These are phyloP conservation scores for Rhabditoides inermis DNA, from an alignment of 2,888 invertebrate genomes.

Conservation along the genomic window DNA sequence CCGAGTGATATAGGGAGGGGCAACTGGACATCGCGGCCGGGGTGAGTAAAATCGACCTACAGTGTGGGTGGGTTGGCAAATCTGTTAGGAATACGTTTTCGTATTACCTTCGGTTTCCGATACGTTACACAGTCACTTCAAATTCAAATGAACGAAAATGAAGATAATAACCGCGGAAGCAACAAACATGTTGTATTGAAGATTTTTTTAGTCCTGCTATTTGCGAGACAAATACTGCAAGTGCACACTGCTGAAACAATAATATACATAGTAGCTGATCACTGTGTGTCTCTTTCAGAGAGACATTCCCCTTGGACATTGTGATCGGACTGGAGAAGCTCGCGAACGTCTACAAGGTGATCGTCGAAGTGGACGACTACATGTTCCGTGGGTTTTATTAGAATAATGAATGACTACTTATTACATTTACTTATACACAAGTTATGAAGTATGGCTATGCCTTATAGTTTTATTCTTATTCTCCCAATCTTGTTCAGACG, in stretches of 20 bases:
- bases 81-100: too few species aligned
- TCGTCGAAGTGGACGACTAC: slow-evolving; percentile 27
- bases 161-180: too few species aligned
- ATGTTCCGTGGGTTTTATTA: slow-evolving; percentile 7
- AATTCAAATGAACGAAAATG: too few species aligned
- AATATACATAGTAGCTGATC: not conserved
- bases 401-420: too few species aligned
- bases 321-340: slow-evolving; percentile 27
- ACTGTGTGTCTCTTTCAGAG: slow-evolving; percentile 12
- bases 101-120: too few species aligned
- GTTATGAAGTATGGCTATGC: not conserved
- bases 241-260: not conserved
- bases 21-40: slow-evolving; percentile 16
- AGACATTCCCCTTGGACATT: slow-evolving; percentile 32
- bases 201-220: not conserved
- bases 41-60: too few species aligned
- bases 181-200: not conserved
- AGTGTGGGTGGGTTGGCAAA: too few species aligned
- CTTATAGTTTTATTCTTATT: too few species aligned
- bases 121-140: too few species aligned
- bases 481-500: too few species aligned
- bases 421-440: too few species aligned
- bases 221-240: not conserved
- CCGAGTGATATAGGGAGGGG: slow-evolving; percentile 26
- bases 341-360: slow-evolving; percentile 34